A percentile compares a stretch with the other conserved stretches of the same genome.
These are phyloP conservation scores for Neuroscelio doddi DNA, from an alignment of 2,888 invertebrate species.

Conservation along the genomic window DNA sequence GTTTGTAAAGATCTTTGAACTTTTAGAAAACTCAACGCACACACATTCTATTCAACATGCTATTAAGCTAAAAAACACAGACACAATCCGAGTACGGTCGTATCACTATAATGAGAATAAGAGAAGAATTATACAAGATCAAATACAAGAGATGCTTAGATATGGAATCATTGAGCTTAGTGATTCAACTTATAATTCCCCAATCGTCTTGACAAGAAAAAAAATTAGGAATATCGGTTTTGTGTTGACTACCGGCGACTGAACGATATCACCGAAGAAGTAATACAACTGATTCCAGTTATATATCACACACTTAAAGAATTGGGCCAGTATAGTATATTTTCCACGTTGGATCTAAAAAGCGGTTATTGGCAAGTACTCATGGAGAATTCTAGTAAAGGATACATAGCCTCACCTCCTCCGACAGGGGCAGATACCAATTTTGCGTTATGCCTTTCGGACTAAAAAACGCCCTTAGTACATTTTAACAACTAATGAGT, in stretches of 20 bases:
- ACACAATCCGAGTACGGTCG: too few relatives aligned
- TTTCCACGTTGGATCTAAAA: constrained; percentile 53
- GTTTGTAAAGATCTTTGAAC: too few relatives aligned
- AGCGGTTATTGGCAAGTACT: too few relatives aligned
- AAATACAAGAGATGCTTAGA: constrained; percentile 35
- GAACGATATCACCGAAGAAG: constrained; percentile 40
- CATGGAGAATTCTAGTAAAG: not conserved
- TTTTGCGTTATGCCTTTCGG: constrained; percentile 57
- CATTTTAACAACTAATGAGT: constrained; percentile 56
- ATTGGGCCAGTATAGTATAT: constrained; percentile 51
- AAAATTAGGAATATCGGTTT: constrained; percentile 25
- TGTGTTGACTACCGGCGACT: constrained; percentile 50
- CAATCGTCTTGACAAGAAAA: constrained; percentile 38
- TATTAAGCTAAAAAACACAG: too few relatives aligned
- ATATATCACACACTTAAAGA: constrained; percentile 49
- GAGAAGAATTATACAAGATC: constrained; percentile 24
- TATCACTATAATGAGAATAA: too few relatives aligned
- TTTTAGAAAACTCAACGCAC: too few relatives aligned
- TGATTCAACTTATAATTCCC: constrained; percentile 37
- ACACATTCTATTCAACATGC: too few relatives aligned
- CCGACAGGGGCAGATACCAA: constrained; percentile 49
- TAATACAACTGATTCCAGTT: constrained; percentile 41
- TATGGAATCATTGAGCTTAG: constrained; percentile 40
- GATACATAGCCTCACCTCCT: constrained; percentile 1
- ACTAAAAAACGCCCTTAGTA: too few relatives aligned